Base-by-base conservation (phyloP, 1,140 invertebrate genomes). In the Hydropsyche tenuis region DNA sequence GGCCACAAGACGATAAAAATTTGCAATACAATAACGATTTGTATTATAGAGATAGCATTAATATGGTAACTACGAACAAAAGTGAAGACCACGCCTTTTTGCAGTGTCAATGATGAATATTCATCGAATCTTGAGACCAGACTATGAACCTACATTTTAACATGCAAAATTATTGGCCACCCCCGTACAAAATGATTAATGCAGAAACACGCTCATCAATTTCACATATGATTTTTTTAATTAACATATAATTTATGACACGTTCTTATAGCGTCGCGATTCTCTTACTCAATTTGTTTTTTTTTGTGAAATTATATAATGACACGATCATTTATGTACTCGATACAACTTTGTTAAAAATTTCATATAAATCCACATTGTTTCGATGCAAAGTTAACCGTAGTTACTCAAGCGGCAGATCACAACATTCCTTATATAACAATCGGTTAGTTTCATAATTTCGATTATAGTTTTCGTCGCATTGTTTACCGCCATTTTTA, bases 41-140 rank as follows among this genome's bases (percentile, higher is more conserved):
- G 30, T 37, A 37, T 4, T 60, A 25, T 23, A 9, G 56, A 51
- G 9, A 45, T 65, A 4, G 60, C 16, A 65, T 65, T 65, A 65
- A 30, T 25, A 65, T 65, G 30, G 18, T 43, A 43, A 65, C 16
- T 3, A 37, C 30, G 20, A 65, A 65, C 30, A 30, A 65, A 65
- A 65, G 63, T 65, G 63, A 65, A 43, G 42, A 43, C 42, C 63
- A 43, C 63, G 23, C 30, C 30, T 65, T 20, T 14, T 3, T 37
- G 9, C 9, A 37, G 9, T 4, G 9, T 22, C 3, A 14, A 12
- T 14, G 23, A 60, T 60, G 56, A 60, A 60, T 60, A 60, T 60
- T 60, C 56, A 60, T 60, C 56, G 1, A 37, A 37, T 37, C 9
- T 53, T 16, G 14, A 22, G 4, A 23, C 56, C 18, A 60, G 11